Percentiles rank a stretch among this genome's conserved stretches.
phyloP scores from a whole-genome alignment of 2,113 vertebrate genomes.

The Dromas ardeola region DNA sequence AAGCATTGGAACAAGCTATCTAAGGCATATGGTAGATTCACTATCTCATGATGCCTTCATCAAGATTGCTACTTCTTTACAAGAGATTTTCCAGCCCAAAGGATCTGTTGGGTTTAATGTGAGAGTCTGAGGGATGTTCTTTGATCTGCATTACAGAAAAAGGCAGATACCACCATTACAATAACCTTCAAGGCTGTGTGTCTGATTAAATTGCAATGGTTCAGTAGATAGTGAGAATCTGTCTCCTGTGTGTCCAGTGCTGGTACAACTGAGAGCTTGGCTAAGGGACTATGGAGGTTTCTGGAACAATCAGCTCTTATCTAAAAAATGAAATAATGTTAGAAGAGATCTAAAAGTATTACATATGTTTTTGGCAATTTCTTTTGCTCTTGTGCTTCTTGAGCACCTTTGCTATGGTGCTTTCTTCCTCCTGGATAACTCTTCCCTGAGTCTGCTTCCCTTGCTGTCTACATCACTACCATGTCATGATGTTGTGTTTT shows the following conservation, averaged over 20 bases:
- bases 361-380: not conserved
- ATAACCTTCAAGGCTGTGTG: not conserved
- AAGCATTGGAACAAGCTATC: not conserved
- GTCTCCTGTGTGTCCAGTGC: not conserved
- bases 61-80: not conserved
- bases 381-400: not conserved
- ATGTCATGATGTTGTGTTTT: not conserved
- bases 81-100: not conserved
- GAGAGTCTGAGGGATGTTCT: not conserved
- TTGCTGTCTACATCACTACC: not conserved
- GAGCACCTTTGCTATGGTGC: not conserved
- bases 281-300: not conserved
- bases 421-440: not conserved
- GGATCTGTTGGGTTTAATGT: not conserved
- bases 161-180: not conserved
- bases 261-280: not conserved
- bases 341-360: not conserved
- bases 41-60: not conserved
- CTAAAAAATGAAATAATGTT: not conserved
- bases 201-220: not conserved
- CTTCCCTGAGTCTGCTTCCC: not conserved
- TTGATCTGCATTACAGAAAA: not conserved
- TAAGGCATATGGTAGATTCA: not conserved
- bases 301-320: not conserved
- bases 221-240: not conserved